A percentile compares a stretch with the other conserved stretches of the same genome.
These are phyloP conservation scores for Felis chaus DNA, from an alignment of 2,113 vertebrate genomes.

Conservation along the genomic window DNA sequence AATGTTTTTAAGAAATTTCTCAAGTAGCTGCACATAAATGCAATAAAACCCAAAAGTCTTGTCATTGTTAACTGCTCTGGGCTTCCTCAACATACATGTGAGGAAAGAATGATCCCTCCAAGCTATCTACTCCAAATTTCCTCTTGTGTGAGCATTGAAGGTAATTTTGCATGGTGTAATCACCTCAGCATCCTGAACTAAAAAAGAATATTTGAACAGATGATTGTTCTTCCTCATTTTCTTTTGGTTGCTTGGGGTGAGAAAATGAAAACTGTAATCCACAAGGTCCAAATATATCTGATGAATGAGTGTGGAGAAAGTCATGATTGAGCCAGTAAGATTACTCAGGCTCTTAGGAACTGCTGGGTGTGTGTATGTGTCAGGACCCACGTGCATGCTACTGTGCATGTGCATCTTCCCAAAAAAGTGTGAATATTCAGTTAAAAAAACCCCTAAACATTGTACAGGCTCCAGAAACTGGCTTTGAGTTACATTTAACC, in stretches of 20 bases:
- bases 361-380: background rate
- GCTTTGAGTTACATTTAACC: background rate
- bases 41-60: background rate
- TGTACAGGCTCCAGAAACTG: background rate
- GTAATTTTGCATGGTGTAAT: background rate
- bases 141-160: background rate
- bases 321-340: background rate
- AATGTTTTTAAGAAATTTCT: background rate
- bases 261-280: background rate
- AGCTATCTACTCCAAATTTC: background rate
- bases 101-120: background rate
- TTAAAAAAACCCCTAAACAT: background rate
- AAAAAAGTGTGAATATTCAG: background rate
- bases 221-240: conserved; percentile 16
- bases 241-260: background rate
- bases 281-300: background rate
- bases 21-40: background rate
- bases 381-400: too few species aligned
- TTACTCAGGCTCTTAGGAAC: background rate
- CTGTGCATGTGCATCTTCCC: background rate
- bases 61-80: background rate
- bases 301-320: background rate
- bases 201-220: conserved; percentile 16
- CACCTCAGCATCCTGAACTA: background rate
- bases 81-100: background rate